These are phyloP conservation scores for Sebastes alutus DNA, from an alignment of 2,797 vertebrate genomes.

Conservation along the genomic window DNA sequence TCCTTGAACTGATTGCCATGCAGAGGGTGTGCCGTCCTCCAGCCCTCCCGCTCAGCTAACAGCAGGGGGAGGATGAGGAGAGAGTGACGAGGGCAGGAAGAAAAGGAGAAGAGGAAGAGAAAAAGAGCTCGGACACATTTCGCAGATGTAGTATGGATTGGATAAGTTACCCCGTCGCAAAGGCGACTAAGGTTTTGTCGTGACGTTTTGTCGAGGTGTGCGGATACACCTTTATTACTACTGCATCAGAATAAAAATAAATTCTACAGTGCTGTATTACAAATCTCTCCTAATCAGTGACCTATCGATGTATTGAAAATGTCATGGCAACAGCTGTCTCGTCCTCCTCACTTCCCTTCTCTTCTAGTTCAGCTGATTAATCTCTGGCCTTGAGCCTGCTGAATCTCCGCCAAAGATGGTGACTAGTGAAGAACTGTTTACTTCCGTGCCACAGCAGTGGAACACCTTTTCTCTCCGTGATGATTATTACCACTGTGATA, in stretches of 20 bases:
- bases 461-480: constrained; percentile 38
- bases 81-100: constrained; percentile 28
- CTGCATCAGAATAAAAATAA: background rate
- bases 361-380: constrained; percentile 59
- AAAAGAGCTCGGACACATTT: constrained; percentile 3
- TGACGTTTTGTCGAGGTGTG: background rate
- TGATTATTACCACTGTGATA: constrained; percentile 1
- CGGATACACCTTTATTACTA: background rate
- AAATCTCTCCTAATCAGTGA: constrained; percentile 12
- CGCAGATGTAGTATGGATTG: background rate
- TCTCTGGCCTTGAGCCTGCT: constrained; percentile 62
- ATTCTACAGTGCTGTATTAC: background rate
- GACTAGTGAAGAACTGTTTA: constrained; percentile 49
- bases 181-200: background rate
- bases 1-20: constrained; percentile 60
- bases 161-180: background rate
- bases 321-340: constrained; percentile 67
- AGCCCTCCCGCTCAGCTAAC: constrained; percentile 40
- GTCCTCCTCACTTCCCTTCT: constrained; percentile 44
- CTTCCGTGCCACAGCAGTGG: constrained; percentile 15
- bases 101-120: constrained; percentile 19
- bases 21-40: constrained; percentile 51
- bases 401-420: constrained; percentile 45
- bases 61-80: constrained; percentile 43
- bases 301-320: constrained; percentile 43